Evolutionary conservation across 1,140 invertebrate species (phyloP).

Genomic region (Drosophila paulistorum): DNA sequence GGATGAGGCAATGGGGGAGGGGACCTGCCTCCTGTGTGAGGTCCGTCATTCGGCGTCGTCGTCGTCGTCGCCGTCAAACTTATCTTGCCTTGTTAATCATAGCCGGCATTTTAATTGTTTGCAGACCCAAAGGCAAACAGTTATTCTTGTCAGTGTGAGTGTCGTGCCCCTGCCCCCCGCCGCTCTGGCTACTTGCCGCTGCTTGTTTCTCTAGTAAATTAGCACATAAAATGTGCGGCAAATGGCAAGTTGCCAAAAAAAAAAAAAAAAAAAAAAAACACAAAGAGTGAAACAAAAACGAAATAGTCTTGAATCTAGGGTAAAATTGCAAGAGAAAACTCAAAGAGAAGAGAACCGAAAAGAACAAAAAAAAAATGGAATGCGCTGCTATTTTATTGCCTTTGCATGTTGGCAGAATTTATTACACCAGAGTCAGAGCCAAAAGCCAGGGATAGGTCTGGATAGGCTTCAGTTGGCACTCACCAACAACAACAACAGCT

Average conservation of each 20-base stretch:
- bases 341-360: constrained; percentile 32
- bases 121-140: constrained; percentile 57
- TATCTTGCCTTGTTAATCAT: constrained; percentile 76
- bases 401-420: constrained; percentile 74
- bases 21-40: constrained; percentile 49
- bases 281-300: constrained; percentile 36
- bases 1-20: background rate
- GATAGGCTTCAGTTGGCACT: constrained; percentile 34
- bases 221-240: constrained; percentile 58
- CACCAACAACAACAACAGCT: constrained; percentile 35
- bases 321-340: constrained; percentile 55
- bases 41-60: constrained; percentile 41
- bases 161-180: background rate
- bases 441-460: constrained; percentile 36
- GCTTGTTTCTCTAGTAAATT: constrained; percentile 43
- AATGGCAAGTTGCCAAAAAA: constrained; percentile 68
- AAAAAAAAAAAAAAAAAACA: too few species aligned
- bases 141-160: background rate
- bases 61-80: constrained; percentile 34
- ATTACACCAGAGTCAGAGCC: constrained; percentile 35
- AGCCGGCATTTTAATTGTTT: constrained; percentile 75
- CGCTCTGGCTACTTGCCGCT: background rate
- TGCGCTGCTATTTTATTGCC: constrained; percentile 75
- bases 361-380: constrained; percentile 43
- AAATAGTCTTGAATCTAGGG: constrained; percentile 63